Percentiles rank a stretch among this genome's conserved stretches.
These are phyloP conservation scores for Agrotis ipsilon DNA, from an alignment of 2,888 invertebrate species.

Conservation along the genomic window DNA sequence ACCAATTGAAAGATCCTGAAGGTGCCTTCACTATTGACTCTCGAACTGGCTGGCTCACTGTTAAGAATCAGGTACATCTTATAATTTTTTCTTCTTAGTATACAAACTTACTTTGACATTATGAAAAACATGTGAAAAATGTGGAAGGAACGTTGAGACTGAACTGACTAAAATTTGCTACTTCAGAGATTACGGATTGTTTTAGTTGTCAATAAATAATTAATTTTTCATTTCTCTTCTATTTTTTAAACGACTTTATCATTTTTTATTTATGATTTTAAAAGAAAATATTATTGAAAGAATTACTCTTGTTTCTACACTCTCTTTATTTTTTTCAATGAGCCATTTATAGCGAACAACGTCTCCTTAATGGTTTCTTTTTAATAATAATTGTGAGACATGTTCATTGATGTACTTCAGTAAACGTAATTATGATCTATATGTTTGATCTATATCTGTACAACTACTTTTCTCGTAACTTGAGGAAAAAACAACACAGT, in stretches of 20 bases:
- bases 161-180: no score
- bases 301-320: no score
- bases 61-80: slow-evolving; percentile 91
- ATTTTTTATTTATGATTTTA: no score
- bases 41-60: slow-evolving; percentile 96
- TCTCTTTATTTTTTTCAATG: neutral
- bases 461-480: neutral
- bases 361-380: neutral
- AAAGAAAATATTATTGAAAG: no score
- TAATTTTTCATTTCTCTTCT: no score
- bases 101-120: no score
- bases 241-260: no score
- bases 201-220: no score
- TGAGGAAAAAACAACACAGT: neutral
- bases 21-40: slow-evolving; percentile 96
- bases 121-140: no score
- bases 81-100: neutral
- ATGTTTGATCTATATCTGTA: neutral
- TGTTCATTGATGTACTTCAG: neutral
- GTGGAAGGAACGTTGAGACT: no score
- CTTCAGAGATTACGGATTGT: no score
- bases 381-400: neutral
- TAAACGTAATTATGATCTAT: neutral
- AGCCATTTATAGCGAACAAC: neutral
- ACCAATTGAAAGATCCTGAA: slow-evolving; percentile 93